Percentiles rank a stretch among this genome's conserved stretches.
These are phyloP conservation scores for Platyscapa corneri DNA, from an alignment of 1,140 invertebrate species.

Conservation along the genomic window DNA sequence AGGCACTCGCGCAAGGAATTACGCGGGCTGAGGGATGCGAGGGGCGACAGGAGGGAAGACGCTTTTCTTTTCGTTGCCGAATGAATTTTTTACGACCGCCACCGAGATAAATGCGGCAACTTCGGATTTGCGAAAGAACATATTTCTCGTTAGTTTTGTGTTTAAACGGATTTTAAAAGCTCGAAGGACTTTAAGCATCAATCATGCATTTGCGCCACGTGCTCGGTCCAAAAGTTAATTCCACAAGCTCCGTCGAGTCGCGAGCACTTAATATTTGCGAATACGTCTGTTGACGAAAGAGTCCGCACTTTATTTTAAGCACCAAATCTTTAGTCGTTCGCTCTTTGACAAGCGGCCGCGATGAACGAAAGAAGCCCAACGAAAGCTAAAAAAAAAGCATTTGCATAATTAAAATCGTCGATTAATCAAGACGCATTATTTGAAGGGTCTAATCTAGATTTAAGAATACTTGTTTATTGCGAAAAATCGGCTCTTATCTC, in stretches of 20 bases:
- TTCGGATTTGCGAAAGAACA: not conserved
- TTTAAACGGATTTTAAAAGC: not conserved
- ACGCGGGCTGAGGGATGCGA: not conserved
- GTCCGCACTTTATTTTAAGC: too few relatives aligned
- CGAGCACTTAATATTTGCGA: not conserved
- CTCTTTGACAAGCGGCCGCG: too few relatives aligned
- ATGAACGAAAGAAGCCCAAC: too few relatives aligned
- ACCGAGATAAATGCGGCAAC: not conserved
- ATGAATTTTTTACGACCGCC: not conserved
- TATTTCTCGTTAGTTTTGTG: not conserved
- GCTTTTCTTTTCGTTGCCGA: not conserved
- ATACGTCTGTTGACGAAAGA: not conserved
- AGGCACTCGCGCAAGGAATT: constrained; percentile 13
- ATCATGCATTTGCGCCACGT: not conserved
- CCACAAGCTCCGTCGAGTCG: not conserved
- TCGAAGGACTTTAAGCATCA: not conserved
- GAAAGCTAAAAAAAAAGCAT: too few relatives aligned
- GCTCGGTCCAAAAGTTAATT: not conserved
- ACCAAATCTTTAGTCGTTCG: too few relatives aligned
- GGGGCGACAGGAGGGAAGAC: too few relatives aligned
- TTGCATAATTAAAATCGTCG: too few relatives aligned
- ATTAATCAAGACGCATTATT: too few relatives aligned
- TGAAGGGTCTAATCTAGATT: not conserved
- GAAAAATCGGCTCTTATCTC: too few relatives aligned
- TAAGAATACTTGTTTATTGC: too few relatives aligned